Evolutionary conservation across 2,113 vertebrate genomes (phyloP).

Genomic region (Octodon degus): DNA sequence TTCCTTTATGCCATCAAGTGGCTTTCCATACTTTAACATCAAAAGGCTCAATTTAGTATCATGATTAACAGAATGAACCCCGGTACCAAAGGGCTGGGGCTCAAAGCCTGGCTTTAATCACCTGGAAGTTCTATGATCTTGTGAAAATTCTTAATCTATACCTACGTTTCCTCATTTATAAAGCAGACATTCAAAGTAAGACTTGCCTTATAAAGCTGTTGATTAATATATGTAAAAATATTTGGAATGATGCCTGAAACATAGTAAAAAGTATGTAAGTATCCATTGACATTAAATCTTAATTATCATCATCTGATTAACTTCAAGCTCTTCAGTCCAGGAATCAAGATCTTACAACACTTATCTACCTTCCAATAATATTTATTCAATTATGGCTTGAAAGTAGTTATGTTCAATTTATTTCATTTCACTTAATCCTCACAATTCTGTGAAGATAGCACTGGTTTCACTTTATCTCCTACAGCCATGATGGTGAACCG

Average conservation of each 20-base stretch:
- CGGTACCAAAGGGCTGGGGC: neutral
- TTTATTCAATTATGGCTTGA: neutral
- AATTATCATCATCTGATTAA: neutral
- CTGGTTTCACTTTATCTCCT: neutral
- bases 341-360: neutral
- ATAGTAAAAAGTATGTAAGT: neutral
- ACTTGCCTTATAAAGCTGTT: neutral
- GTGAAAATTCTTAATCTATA: neutral
- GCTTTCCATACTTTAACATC: neutral
- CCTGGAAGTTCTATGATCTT: neutral
- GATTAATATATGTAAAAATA: neutral
- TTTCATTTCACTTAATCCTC: slow-evolving; percentile 33
- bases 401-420: neutral
- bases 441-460: neutral
- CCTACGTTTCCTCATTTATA: neutral
- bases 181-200: neutral
- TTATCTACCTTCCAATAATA: neutral
- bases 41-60: neutral
- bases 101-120: slow-evolving; percentile 1
- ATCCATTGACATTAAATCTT: neutral
- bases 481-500: neutral
- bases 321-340: neutral
- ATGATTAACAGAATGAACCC: neutral
- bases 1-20: neutral
- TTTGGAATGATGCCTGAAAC: neutral